Conservation (phyloP, 2,113 vertebrate genomes). For the Tragelaphus buxtoni region DNA sequence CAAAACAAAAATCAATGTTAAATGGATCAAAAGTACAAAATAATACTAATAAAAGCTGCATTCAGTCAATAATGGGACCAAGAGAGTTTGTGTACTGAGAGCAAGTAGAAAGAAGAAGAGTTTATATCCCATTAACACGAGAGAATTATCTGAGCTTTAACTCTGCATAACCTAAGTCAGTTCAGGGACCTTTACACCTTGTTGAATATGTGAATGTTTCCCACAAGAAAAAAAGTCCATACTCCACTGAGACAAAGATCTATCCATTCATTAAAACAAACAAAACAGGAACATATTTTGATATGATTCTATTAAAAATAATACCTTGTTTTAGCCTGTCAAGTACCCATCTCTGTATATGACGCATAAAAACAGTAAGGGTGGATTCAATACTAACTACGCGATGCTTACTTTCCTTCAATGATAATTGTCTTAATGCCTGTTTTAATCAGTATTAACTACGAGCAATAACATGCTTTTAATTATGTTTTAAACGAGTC, state of each 20-base stretch:
- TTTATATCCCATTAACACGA: neutral
- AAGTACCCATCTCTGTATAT: slow-evolving; percentile 54
- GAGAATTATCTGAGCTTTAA: neutral
- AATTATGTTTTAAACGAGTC: slow-evolving; percentile 93
- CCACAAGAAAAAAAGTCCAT: neutral
- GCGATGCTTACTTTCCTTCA: slow-evolving; percentile 87
- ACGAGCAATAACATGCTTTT: slow-evolving; percentile 94
- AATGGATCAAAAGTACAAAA: neutral
- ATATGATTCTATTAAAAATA: neutral
- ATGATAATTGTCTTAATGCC: slow-evolving; percentile 90
- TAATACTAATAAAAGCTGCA: neutral
- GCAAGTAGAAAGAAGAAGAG: neutral
- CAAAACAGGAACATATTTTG: slow-evolving; percentile 41
- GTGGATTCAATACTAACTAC: slow-evolving; percentile 78
- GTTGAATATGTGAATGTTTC: neutral
- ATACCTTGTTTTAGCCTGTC: slow-evolving; percentile 41
- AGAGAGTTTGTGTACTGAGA: neutral
- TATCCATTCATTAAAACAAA: neutral
- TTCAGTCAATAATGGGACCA: neutral
- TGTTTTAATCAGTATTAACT: slow-evolving; percentile 96
- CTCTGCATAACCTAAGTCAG: neutral
- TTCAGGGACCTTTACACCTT: neutral
- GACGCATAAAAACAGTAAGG: slow-evolving; percentile 71
- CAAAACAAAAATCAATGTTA: neutral
- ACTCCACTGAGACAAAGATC: neutral